phyloP scores from a whole-genome alignment of 2,888 invertebrate genomes.

The Eupithecia insigniata region DNA sequence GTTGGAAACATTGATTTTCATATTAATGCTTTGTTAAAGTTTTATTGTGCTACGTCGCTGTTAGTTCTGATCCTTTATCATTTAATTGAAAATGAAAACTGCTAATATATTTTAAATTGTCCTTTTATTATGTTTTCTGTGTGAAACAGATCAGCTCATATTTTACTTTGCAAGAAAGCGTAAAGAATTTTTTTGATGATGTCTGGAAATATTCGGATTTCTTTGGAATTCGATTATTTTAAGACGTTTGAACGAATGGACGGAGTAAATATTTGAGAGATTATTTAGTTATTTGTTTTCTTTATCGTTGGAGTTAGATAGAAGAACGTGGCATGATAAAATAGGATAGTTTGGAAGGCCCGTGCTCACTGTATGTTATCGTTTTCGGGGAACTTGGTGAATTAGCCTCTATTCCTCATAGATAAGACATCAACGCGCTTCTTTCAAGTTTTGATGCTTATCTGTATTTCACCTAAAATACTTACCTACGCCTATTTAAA shows the following conservation, averaged over 20 bases:
- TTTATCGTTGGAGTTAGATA: constrained; percentile 46
- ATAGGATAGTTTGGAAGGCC: constrained; percentile 1
- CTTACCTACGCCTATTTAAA: too few species aligned
- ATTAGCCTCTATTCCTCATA: constrained; percentile 22
- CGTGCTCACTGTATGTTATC: constrained; percentile 34
- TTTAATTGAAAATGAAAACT: constrained; percentile 38
- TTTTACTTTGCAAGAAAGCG: constrained; percentile 39
- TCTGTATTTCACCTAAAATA: background rate
- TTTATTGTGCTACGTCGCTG: constrained; percentile 44
- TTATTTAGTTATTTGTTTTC: constrained; percentile 44
- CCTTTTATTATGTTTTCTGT: constrained; percentile 25
- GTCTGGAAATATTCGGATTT: constrained; percentile 31
- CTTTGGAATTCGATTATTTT: constrained; percentile 16
- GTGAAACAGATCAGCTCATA: constrained; percentile 41
- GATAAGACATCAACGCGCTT: constrained; percentile 36
- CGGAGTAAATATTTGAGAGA: constrained; percentile 39
- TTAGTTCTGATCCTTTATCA: constrained; percentile 16
- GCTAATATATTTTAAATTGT: constrained; percentile 39
- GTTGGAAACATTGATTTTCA: constrained; percentile 42
- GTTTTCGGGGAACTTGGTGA: constrained; percentile 31
- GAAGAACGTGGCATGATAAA: constrained; percentile 29
- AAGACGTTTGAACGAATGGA: background rate
- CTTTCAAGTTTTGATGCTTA: constrained; percentile 6
- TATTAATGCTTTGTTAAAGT: constrained; percentile 57
- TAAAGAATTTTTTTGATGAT: constrained; percentile 24